Conservation (phyloP, 2,113 vertebrate genomes). For the Crotalus viridis region DNA sequence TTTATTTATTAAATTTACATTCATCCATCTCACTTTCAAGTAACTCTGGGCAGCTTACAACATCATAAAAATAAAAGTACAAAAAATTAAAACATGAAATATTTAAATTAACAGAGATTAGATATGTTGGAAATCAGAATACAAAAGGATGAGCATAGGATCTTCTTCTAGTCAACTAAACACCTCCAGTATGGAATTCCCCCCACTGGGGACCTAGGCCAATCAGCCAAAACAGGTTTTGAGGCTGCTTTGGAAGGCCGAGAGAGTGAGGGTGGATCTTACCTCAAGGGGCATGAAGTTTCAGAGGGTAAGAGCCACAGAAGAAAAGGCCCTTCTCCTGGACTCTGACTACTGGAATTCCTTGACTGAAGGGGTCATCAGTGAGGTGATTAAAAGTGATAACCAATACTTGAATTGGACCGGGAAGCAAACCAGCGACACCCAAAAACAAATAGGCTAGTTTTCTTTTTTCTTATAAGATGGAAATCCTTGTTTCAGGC, state of each 20-base stretch:
- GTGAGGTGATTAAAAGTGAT: not conserved
- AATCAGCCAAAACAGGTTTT: not conserved
- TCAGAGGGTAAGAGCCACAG: not conserved
- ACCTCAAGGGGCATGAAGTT: not conserved
- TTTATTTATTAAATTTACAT: not conserved
- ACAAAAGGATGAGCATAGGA: not conserved
- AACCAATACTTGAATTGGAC: not conserved
- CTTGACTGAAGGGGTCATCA: not conserved
- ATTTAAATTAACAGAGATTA: not conserved
- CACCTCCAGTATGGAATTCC: not conserved
- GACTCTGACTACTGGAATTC: not conserved
- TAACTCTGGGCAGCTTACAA: not conserved
- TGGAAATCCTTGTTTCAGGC: not conserved
- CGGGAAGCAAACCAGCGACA: not conserved
- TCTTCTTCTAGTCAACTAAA: not conserved
- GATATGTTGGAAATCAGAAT: not conserved
- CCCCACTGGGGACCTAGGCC: not conserved
- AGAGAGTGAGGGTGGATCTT: not conserved
- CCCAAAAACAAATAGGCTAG: not conserved
- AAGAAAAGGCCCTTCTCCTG: not conserved
- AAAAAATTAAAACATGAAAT: not conserved
- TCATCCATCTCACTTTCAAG: not conserved
- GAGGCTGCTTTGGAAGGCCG: not conserved
- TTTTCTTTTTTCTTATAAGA: not conserved
- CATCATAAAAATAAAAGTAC: not conserved